Base-by-base conservation (phyloP, 2,888 invertebrate genomes). In the Leucoptera coffeella region DNA sequence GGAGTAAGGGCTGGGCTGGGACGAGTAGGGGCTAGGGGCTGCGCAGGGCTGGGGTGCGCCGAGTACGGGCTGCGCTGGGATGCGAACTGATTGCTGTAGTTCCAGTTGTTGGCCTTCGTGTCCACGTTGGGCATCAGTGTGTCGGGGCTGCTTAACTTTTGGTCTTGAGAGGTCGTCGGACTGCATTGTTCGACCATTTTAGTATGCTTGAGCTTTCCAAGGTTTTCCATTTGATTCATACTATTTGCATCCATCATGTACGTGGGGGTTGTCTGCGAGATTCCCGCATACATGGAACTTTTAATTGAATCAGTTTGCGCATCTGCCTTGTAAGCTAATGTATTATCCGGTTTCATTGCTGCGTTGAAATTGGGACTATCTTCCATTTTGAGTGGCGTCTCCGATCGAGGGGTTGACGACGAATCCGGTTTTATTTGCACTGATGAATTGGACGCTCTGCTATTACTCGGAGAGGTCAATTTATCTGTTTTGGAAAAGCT, bases 161-260 rank as follows among this genome's bases (percentile, higher is more conserved):
- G 64, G 31, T 69, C 67, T 27, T 59, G 38, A 1, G 67, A 65
- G 29, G 69, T 67, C 4, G 65, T 67, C 2, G 69, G 69, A 41
- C 69, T 69, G 36, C 65, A 69, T 40, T 65, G 67, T 40, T 67
- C 67, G 35, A 59, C 50, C 12, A 51, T 44, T 53, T 65, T 65
- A 23, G 51, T 44, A 27, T 60, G 60, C 44, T 56, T 64, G 34
- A 57, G 41, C 52, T 64, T 69, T 35, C 38, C 47, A 32, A 59
- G 56, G 38, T 45, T 49, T 27, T 67, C 67, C 47, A 61, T 43
- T 40, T 60, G 60, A 42, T 52, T 67, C 23, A 67, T 42, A 26
- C 65, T 67, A 41, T 62, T 67, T 29, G 65, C 67, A 47, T 69
- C 67, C 28, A 65, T 64, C 44, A 57, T 67, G 38, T 67, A 50